Percentiles rank a stretch among this genome's conserved stretches.
These are phyloP conservation scores for Gopherus flavomarginatus DNA, from an alignment of 2,113 vertebrate genomes.

Conservation along the genomic window DNA sequence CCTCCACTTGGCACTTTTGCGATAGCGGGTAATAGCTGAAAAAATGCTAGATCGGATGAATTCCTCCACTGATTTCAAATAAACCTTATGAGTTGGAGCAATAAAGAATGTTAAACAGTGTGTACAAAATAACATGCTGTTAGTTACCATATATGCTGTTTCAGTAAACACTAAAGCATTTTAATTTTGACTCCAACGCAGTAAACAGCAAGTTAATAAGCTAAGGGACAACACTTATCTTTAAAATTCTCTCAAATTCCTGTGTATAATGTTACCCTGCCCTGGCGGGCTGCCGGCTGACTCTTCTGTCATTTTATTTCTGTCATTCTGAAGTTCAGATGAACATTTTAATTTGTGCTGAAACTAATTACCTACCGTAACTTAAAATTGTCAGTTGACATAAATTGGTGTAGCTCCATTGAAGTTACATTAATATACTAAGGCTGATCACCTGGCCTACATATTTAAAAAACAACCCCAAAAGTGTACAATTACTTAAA, in stretches of 20 bases:
- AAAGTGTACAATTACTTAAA: not conserved
- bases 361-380: not conserved
- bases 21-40: constrained; percentile 73
- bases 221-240: constrained; percentile 46
- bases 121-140: constrained; percentile 74
- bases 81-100: constrained; percentile 63
- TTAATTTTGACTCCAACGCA: constrained; percentile 68
- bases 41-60: constrained; percentile 73
- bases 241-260: constrained; percentile 43
- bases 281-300: constrained; percentile 22
- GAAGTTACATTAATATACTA: accelerated
- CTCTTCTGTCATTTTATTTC: constrained; percentile 34
- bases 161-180: constrained; percentile 77
- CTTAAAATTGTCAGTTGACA: not conserved
- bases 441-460: not conserved
- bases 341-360: constrained; percentile 20
- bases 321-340: constrained; percentile 37
- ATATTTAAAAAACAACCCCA: not conserved
- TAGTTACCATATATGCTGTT: constrained; percentile 71
- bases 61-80: constrained; percentile 76
- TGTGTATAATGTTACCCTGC: not conserved
- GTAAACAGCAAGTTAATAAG: constrained; percentile 71
- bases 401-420: not conserved
- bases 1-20: constrained; percentile 65
- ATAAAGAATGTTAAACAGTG: constrained; percentile 75